Conservation (phyloP, 1,140 invertebrate species). For the Drosophila fuyamai region DNA sequence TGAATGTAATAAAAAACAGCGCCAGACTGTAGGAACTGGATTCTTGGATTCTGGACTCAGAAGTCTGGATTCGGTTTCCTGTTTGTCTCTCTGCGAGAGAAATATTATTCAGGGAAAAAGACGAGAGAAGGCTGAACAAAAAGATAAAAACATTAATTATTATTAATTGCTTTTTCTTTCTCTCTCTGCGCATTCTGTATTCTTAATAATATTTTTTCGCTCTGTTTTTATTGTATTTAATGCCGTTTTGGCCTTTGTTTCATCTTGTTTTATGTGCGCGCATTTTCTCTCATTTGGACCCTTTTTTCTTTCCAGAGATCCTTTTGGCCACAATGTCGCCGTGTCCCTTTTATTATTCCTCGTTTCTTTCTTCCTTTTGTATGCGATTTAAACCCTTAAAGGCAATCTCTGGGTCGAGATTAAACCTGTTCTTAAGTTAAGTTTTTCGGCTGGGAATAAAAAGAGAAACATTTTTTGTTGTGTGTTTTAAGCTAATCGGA, state of each 20-base stretch:
- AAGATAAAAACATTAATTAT: slow-evolving; percentile 83
- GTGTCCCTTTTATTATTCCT: neutral
- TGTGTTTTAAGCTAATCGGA: slow-evolving; percentile 62
- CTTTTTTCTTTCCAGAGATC: slow-evolving; percentile 22
- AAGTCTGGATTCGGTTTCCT: slow-evolving; percentile 40
- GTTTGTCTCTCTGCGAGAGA: slow-evolving; percentile 27
- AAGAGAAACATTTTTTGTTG: slow-evolving; percentile 23
- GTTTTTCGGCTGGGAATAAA: slow-evolving; percentile 21
- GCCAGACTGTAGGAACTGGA: slow-evolving; percentile 25
- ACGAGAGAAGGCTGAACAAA: slow-evolving; percentile 51
- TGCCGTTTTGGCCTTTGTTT: slow-evolving; percentile 70
- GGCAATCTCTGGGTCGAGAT: slow-evolving; percentile 32
- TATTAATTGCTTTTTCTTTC: slow-evolving; percentile 74
- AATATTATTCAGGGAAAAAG: slow-evolving; percentile 34
- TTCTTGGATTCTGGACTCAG: slow-evolving; percentile 17
- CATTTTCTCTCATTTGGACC: slow-evolving; percentile 49
- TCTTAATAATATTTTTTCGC: slow-evolving; percentile 58
- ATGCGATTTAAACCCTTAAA: slow-evolving; percentile 36
- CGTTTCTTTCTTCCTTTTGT: slow-evolving; percentile 15
- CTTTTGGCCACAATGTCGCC: slow-evolving; percentile 42
- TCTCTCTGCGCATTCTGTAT: slow-evolving; percentile 30
- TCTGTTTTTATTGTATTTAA: slow-evolving; percentile 48
- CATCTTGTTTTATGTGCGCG: slow-evolving; percentile 37
- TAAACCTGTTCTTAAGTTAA: slow-evolving; percentile 44
- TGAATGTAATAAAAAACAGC: slow-evolving; percentile 69